Conservation (phyloP, 2,888 invertebrate species). For the Philereme vetulata region DNA sequence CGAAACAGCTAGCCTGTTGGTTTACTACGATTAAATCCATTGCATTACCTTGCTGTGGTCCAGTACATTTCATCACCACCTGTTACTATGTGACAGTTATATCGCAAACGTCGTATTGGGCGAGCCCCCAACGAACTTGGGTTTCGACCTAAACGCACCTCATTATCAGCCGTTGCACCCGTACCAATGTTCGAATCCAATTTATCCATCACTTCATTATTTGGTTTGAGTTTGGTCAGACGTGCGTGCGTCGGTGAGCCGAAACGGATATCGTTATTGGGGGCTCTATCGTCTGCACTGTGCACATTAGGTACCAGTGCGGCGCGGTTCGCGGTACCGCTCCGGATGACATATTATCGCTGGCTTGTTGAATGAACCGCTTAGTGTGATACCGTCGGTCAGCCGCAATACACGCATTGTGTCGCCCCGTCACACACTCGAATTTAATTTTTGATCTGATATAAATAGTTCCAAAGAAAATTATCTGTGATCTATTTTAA, state of each 20-base stretch:
- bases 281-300: constrained; percentile 14
- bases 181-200: neutral
- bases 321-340: constrained; percentile 17
- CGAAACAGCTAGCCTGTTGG: neutral
- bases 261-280: constrained; percentile 6
- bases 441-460: constrained; percentile 69
- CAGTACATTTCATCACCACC: constrained; percentile 4
- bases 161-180: constrained; percentile 57
- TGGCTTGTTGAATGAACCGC: constrained; percentile 23
- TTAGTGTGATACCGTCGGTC: constrained; percentile 65
- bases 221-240: constrained; percentile 4
- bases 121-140: constrained; percentile 72
- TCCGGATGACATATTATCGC: constrained; percentile 24
- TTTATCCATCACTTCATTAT: neutral
- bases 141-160: constrained; percentile 52
- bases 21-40: too few relatives aligned
- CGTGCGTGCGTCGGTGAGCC: constrained; percentile 35
- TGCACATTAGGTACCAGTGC: constrained; percentile 12
- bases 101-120: constrained; percentile 48
- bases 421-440: constrained; percentile 54
- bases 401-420: constrained; percentile 54
- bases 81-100: constrained; percentile 43
- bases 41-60: neutral
- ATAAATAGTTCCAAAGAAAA: constrained; percentile 66
- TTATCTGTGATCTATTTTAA: constrained; percentile 67